phyloP scores from a whole-genome alignment of 2,888 invertebrate species.

The Rhodophaea formosa region DNA sequence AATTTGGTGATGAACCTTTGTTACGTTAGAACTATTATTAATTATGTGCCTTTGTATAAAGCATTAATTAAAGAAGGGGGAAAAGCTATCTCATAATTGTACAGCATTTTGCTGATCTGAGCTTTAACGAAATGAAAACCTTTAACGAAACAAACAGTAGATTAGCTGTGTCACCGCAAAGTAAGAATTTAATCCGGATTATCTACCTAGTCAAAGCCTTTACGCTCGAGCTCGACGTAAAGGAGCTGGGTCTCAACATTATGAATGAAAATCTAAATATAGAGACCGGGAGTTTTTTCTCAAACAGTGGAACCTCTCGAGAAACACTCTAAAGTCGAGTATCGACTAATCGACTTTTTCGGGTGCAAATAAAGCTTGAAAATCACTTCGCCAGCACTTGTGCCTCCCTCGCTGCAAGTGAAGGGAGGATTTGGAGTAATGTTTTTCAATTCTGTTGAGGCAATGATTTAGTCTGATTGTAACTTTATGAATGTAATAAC shows the following conservation, averaged over 20 bases:
- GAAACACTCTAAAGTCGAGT: constrained; percentile 17
- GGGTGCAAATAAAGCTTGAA: constrained; percentile 61
- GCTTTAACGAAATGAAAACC: no score
- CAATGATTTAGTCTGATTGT: not conserved
- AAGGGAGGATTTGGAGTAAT: not conserved
- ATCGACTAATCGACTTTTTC: constrained; percentile 48
- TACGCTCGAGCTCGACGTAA: not conserved
- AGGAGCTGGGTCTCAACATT: not conserved
- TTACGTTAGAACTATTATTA: no score
- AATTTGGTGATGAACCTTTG: no score
- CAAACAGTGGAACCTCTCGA: not conserved
- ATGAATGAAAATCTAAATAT: not conserved
- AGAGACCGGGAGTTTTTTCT: not conserved
- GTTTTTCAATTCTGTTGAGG: not conserved
- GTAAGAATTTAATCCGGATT: not conserved
- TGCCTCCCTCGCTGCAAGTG: constrained; percentile 31
- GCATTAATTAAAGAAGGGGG: no score
- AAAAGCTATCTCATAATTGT: no score
- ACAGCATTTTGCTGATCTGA: no score
- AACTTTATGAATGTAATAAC: no score
- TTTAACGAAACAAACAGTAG: no score
- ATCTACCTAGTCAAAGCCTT: not conserved
- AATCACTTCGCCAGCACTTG: constrained; percentile 54
- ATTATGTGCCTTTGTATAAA: no score
- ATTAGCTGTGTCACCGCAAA: not conserved